Base-by-base conservation (phyloP, 2,797 vertebrate genomes). In the Pristis pectinata region DNA sequence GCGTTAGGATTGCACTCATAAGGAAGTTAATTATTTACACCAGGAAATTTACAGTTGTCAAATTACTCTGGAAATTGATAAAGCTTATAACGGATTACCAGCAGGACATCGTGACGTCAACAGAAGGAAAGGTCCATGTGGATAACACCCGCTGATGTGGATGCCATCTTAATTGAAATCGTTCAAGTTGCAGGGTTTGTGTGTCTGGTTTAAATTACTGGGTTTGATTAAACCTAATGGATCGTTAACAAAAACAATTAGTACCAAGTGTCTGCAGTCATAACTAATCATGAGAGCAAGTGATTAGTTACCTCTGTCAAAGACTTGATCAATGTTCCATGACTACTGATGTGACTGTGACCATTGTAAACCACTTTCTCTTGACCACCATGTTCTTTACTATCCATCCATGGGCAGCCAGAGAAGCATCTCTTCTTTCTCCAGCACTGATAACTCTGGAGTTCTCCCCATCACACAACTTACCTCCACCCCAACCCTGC, bases 1-100 rank as follows among this genome's bases (percentile, higher is more conserved):
- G 61, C 59, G 87, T 37, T 59, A 91, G 27, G 56, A 64, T 64
- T 89, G 59, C 61, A 59, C 41, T 70, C 19, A 19, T 67, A 70
- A 92, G 89, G n/a, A 92, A 67, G 41, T 70, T 92, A 92, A 92
- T 92, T 44, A 67, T 70, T 92, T 70, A 70, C 44, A 22, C 89
- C 19, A 44, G n/a, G n/a, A 64, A 44, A 70, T 7, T 19, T 24
- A 41, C 56, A 92, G 19, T 92, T 92, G 34, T 67, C 34, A 92
- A 92, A 67, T 44, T 67, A 70, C 92, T 92, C n/a, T 44, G 34
- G 61, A 92, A 67, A 67, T 24, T 92, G n/a, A 92, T 92, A 61
- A 70, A 70, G 89, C 34, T 92, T 44, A 67, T n/a, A 70, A 92
- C 61, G 91, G 56, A 91, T 91, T 91, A 56, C 56, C 91, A 59